Conservation (phyloP, 2,888 invertebrate genomes). For the Eumacrocentrus americanus region DNA sequence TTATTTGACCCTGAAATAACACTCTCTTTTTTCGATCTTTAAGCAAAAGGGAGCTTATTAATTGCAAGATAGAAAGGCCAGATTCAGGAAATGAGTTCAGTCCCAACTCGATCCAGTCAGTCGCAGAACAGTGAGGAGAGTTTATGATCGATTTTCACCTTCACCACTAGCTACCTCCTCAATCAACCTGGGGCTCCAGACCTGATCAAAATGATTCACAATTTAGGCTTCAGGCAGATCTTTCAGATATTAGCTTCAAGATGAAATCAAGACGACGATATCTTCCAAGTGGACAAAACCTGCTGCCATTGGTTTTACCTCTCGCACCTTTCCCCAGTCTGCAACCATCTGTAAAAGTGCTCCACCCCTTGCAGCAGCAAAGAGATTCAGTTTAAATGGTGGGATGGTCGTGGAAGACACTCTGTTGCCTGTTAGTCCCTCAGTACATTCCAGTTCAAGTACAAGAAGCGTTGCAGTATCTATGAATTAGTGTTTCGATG, state of each 20-base stretch:
- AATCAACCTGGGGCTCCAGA: slow-evolving; percentile 65
- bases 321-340: slow-evolving; percentile 57
- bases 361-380: slow-evolving; percentile 41
- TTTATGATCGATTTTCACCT: slow-evolving; percentile 58
- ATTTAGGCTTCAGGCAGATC: slow-evolving; percentile 53
- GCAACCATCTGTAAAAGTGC: slow-evolving; percentile 46
- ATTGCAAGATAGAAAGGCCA: no score
- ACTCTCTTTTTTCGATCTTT: no score
- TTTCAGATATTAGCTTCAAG: slow-evolving; percentile 65
- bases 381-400: slow-evolving; percentile 49
- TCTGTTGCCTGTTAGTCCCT: slow-evolving; percentile 55
- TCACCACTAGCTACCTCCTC: slow-evolving; percentile 52
- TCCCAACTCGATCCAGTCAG: slow-evolving; percentile 56
- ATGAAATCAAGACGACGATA: slow-evolving; percentile 91
- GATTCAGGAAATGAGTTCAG: slow-evolving; percentile 49
- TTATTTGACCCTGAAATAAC: no score
- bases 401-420: slow-evolving; percentile 51
- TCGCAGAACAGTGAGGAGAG: slow-evolving; percentile 51
- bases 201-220: slow-evolving; percentile 58
- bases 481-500: slow-evolving; percentile 23
- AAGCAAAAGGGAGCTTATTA: no score
- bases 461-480: slow-evolving; percentile 52
- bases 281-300: slow-evolving; percentile 86
- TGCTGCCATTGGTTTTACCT: slow-evolving; percentile 41
- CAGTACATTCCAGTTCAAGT: slow-evolving; percentile 57